Evolutionary conservation across 2,113 vertebrate genomes (phyloP), one percentile per base, ranked within the genome.

Genomic region (Indri indri): DNA sequence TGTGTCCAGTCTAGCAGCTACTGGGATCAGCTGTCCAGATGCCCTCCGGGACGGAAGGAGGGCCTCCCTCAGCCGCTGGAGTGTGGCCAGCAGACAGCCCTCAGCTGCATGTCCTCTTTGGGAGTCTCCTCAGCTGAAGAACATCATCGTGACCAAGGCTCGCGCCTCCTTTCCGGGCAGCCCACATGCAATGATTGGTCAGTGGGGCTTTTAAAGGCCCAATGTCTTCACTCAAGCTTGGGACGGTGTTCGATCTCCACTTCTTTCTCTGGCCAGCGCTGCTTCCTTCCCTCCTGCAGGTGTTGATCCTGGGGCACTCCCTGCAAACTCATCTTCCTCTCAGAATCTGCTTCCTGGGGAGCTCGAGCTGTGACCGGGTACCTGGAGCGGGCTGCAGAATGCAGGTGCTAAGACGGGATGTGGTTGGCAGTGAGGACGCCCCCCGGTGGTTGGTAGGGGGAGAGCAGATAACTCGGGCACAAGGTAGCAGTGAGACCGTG

Each of bases 191-290:
- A 65, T 50, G 84, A 66, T 74, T 73, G 90, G 71, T 14, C 79
- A 52, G 32, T 0, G 9, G 25, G 65, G 59, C 3, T 30, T 52
- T 85, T 89, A 80, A 95, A 85, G 47, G 14, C 63, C 40, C 32
- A 27, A 23, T 47, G 8, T 20, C 37, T 27, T 52, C 6, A 3
- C 63, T 37, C 32, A 17, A 37, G 7, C 25, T 3, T 23, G 34
- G 40, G 52, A 4, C 3, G 0, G 4, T 17, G 63, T 9, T 4
- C 52, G 20, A 13, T 22, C 0, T 1, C 2, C 3, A 1, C 5
- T 50, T 59, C 47, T 14, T 47, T 13, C 20, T 34, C 22, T 7
- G 20, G 5, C 7, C 10, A 63, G 25, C 11, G 5, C 79, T 32
- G 32, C 3, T 47, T 22, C 13, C 23, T 50, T 47, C n/a, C 13